Percentiles rank a stretch among this genome's conserved stretches.
phyloP scores from a whole-genome alignment of 2,113 vertebrate genomes.

The Carollia perspicillata region DNA sequence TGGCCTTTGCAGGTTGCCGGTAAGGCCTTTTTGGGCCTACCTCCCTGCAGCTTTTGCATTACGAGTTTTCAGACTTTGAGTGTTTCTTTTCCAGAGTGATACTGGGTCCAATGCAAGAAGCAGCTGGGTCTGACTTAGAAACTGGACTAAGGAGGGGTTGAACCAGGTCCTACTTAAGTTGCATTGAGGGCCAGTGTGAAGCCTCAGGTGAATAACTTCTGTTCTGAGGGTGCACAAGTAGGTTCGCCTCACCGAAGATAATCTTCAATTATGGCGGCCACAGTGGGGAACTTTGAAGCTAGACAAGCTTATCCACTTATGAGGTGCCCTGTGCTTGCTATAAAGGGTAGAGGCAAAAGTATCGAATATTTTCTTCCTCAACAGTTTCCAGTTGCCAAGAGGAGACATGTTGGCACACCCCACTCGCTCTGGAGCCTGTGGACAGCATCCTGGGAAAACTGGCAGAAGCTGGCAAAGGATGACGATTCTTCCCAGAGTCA shows the following conservation, averaged over 20 bases:
- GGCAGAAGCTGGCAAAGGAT: not conserved
- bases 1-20: fast-evolving
- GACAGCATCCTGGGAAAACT: not conserved
- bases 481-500: not conserved
- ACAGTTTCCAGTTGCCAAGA: not conserved
- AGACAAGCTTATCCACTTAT: not conserved
- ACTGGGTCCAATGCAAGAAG: not conserved
- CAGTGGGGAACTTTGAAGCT: not conserved
- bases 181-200: not conserved
- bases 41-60: not conserved
- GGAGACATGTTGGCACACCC: not conserved
- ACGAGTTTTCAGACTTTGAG: not conserved
- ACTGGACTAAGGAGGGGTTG: not conserved
- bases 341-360: not conserved
- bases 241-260: not conserved
- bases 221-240: not conserved
- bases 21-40: fast-evolving
- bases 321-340: not conserved
- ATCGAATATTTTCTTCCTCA: not conserved
- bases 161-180: not conserved
- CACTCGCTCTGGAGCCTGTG: not conserved
- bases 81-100: not conserved
- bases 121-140: not conserved
- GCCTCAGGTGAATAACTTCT: not conserved
- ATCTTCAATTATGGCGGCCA: not conserved